These are phyloP conservation scores for Gopherus flavomarginatus DNA, from an alignment of 2,113 vertebrate genomes.

Conservation along the genomic window DNA sequence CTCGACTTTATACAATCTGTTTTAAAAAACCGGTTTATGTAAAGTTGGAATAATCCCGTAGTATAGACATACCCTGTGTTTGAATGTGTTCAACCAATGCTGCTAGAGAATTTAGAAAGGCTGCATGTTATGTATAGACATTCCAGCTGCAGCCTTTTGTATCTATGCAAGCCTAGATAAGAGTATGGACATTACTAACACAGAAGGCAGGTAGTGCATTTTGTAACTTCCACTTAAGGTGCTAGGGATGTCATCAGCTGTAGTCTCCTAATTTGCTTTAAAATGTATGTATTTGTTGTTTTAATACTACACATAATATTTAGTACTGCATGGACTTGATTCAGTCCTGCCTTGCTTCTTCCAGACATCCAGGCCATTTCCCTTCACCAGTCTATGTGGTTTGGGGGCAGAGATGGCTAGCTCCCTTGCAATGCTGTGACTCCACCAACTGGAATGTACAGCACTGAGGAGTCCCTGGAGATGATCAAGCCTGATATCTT, in stretches of 20 bases:
- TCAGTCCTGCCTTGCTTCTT: not conserved
- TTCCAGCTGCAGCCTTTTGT: not conserved
- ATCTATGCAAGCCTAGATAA: not conserved
- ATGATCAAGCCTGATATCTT: not conserved
- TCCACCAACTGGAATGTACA: not conserved
- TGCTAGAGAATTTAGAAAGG: not conserved
- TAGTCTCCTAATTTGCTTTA: constrained; percentile 2
- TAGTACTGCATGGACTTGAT: accelerated
- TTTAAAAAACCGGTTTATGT: too few species aligned
- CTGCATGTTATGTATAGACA: not conserved
- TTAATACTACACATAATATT: not conserved
- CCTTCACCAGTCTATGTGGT: not conserved
- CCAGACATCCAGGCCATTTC: not conserved
- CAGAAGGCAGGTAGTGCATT: not conserved
- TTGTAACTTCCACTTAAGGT: not conserved
- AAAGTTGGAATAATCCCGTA: too few species aligned
- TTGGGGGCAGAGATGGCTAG: not conserved
- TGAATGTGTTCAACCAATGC: not conserved
- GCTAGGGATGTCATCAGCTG: not conserved
- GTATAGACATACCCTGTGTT: not conserved
- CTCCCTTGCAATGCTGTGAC: not conserved
- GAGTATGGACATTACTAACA: not conserved
- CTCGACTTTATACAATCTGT: too few species aligned
- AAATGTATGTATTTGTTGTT: constrained; percentile 6
- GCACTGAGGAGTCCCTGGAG: not conserved